Base-by-base conservation (phyloP, 2,113 vertebrate species). In the Campylomormyrus tamandua region DNA sequence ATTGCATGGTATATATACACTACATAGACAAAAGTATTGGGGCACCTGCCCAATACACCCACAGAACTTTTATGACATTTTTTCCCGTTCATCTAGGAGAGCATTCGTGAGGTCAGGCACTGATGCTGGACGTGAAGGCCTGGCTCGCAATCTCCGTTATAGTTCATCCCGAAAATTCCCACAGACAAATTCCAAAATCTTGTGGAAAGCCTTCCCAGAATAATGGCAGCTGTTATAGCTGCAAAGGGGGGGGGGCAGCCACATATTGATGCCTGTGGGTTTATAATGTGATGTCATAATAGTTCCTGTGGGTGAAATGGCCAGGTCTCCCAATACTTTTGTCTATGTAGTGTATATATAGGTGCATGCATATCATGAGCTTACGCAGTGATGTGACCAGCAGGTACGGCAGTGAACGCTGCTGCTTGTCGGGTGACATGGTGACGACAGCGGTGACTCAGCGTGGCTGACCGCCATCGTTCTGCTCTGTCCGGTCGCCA, bases 401-500 rank as follows among this genome's bases (percentile, higher is more conserved):
- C n/a, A 66, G 58, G 58, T 5, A 19, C 1, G 11, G 21, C 45
- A 48, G 83, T 24, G 17, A 27, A 7, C 35, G 1, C 77, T 2
- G 31, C 19, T 6, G 17, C 7, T 8, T 19, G 45, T 46, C 46
- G 48, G 45, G 46, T 19, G 46, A 77, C n/a, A 74, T 83, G 52
- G 87, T 46, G 31, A 80, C 50, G 89, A 92, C 86, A 89, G 42
- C 66, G 1, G 58, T 0, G 39, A 48, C 17, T 74, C 9, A 13
- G 31, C 17, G 56, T 87, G 91, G 15, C 53, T 89, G 91, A 90
- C 91, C 90, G 90, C 74, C 52, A 10, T 15, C 88, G 90, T 90
- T 91, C 62, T 52, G 1, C 4, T 27, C 11, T 5, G 87, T 13
- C 24, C 53, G 10, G 9, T 1, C 27, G 35, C 27, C 17, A 19